phyloP scores from a whole-genome alignment of 92 coral and sea anemone genomes.

The Parazoanthus atlanticus region DNA sequence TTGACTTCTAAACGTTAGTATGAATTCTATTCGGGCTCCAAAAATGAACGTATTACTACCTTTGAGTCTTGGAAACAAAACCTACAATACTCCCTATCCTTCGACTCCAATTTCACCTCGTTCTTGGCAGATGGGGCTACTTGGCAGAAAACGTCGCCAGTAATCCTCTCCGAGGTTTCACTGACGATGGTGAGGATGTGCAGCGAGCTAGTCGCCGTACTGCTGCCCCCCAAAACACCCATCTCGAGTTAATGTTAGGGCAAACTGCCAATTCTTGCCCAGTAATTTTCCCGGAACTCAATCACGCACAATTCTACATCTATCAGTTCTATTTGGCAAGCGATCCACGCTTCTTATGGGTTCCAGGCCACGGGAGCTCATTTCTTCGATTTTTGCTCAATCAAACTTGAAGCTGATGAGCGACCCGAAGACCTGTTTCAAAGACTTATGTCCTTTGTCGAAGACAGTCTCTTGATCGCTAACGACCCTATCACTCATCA shows the following conservation, averaged over 20 bases:
- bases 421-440: constrained; percentile 29
- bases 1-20: no score
- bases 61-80: no score
- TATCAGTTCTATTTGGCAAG: constrained; percentile 34
- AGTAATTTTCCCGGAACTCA: no score
- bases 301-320: background rate
- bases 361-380: constrained; percentile 49
- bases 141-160: constrained; percentile 57
- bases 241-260: constrained; percentile 58
- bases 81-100: no score
- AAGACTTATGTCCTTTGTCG: no score
- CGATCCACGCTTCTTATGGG: constrained; percentile 36
- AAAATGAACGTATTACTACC: no score
- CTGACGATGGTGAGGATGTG: constrained; percentile 49
- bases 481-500: background rate
- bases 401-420: constrained; percentile 15
- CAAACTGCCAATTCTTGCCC: constrained; percentile 2
- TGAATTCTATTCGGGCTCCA: no score
- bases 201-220: constrained; percentile 65
- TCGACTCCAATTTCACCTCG: background rate
- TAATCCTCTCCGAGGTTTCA: constrained; percentile 53
- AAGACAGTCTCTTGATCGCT: background rate
- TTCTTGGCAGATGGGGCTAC: constrained; percentile 14
- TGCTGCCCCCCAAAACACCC: constrained; percentile 49
- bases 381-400: constrained; percentile 29